Conservation (phyloP, 2,888 invertebrate species). For the Pteria penguin region DNA sequence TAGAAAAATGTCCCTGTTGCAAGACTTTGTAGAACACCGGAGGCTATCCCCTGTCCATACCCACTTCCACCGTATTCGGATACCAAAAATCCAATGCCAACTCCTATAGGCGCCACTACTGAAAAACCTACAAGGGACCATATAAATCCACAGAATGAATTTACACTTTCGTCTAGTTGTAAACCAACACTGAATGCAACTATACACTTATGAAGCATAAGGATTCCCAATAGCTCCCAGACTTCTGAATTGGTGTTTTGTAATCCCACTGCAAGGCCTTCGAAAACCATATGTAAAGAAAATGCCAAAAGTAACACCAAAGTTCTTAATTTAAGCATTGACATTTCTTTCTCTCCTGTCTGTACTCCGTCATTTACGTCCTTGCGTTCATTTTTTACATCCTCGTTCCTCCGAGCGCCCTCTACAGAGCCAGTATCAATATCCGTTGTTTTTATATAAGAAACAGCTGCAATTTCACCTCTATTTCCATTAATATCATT, state of each 20-base stretch:
- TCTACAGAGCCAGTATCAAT: neutral
- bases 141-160: slow-evolving; percentile 31
- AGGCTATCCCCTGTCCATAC: slow-evolving; percentile 50
- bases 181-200: slow-evolving; percentile 83
- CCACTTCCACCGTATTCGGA: slow-evolving; percentile 40
- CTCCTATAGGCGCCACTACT: slow-evolving; percentile 54
- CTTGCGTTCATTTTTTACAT: neutral
- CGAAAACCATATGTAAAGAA: slow-evolving; percentile 83
- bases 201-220: slow-evolving; percentile 82
- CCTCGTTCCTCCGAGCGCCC: neutral
- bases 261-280: slow-evolving; percentile 83
- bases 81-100: slow-evolving; percentile 50
- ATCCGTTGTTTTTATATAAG: neutral
- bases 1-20: slow-evolving; percentile 95
- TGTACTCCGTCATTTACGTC: neutral
- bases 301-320: slow-evolving; percentile 82
- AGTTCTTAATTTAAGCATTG: slow-evolving; percentile 68
- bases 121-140: slow-evolving; percentile 48
- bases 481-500: too few species aligned
- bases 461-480: neutral
- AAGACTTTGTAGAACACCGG: slow-evolving; percentile 85
- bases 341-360: neutral
- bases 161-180: slow-evolving; percentile 78
- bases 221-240: slow-evolving; percentile 79
- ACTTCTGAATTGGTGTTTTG: slow-evolving; percentile 72